phyloP scores from a whole-genome alignment of 2,888 invertebrate genomes.

The Drosophila prostipennis region DNA sequence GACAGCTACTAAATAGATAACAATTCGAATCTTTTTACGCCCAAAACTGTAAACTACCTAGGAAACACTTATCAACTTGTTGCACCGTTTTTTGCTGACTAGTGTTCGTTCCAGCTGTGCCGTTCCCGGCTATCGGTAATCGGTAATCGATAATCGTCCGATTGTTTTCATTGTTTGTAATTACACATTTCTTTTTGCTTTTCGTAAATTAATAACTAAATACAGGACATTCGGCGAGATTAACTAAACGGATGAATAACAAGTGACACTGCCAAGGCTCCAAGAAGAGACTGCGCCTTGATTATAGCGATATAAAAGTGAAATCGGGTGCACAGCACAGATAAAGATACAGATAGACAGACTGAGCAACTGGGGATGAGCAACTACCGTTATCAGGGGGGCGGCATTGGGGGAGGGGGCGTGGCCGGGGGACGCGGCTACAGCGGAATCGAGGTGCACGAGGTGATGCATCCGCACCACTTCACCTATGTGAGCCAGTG shows the following conservation, averaged over 20 bases:
- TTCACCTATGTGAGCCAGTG: constrained; percentile 84
- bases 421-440: constrained; percentile 61
- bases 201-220: not conserved
- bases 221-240: not conserved
- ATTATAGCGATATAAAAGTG: not conserved
- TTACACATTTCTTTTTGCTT: constrained; percentile 10
- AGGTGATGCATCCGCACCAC: constrained; percentile 79
- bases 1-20: not conserved
- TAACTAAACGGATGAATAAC: not conserved
- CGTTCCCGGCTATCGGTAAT: constrained; percentile 9
- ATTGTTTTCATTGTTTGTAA: constrained; percentile 28
- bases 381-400: constrained; percentile 82
- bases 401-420: constrained; percentile 64
- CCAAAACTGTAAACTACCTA: too few relatives aligned
- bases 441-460: constrained; percentile 46
- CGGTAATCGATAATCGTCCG: constrained; percentile 1
- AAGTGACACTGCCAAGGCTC: not conserved
- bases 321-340: not conserved
- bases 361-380: constrained; percentile 63
- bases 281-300: not conserved
- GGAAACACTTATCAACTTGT: not conserved
- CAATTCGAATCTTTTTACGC: too few relatives aligned
- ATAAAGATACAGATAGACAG: not conserved
- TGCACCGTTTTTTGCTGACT: not conserved
- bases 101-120: not conserved